phyloP scores from a whole-genome alignment of 2,113 vertebrate genomes.

The Ceyx melanurus region DNA sequence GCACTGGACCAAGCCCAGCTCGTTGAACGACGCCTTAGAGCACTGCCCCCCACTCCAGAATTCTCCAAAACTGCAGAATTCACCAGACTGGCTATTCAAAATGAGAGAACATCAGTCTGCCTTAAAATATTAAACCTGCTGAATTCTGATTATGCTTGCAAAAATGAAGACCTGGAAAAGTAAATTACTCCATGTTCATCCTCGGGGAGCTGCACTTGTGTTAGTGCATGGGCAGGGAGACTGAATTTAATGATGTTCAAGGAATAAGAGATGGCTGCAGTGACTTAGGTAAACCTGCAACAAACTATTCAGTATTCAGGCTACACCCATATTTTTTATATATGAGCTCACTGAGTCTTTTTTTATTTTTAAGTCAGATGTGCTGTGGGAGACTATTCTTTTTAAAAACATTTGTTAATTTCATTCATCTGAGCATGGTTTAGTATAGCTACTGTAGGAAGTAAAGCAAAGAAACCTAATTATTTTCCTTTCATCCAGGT shows the following conservation, averaged over 20 bases:
- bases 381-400: conserved; percentile 12
- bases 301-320: background rate
- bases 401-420: conserved; percentile 32
- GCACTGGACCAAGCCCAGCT: conserved; percentile 58
- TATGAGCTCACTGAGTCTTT: background rate
- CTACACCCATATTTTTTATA: background rate
- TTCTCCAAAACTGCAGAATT: conserved; percentile 85
- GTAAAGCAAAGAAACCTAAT: conserved; percentile 4
- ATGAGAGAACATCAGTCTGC: conserved; percentile 75
- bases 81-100: conserved; percentile 77
- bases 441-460: conserved; percentile 64
- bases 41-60: conserved; percentile 81
- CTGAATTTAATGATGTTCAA: background rate
- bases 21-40: conserved; percentile 60
- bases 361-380: background rate
- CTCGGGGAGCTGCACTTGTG: background rate
- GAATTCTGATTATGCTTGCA: background rate
- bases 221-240: background rate
- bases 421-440: conserved; percentile 32
- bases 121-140: conserved; percentile 74
- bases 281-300: background rate
- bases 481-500: conserved; percentile 65
- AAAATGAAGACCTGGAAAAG: background rate
- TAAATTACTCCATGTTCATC: background rate
- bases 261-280: background rate